Base-by-base conservation (phyloP, 2,888 invertebrate genomes). In the Lasioglossum calceatum region DNA sequence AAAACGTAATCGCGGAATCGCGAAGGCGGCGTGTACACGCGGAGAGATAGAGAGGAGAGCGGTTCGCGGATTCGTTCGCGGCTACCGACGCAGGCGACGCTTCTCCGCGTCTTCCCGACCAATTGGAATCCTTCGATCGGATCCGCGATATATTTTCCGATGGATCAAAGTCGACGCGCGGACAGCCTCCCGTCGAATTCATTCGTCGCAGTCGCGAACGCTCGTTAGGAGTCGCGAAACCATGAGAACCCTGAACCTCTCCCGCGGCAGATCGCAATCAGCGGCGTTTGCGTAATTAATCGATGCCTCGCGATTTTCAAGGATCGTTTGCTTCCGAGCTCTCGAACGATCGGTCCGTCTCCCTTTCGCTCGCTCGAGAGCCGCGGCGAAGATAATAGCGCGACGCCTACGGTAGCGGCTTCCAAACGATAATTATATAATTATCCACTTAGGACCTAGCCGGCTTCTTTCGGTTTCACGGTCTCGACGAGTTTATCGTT, bases 361-460 rank as follows among this genome's bases (percentile, higher is more conserved):
- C 32, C 27, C 61, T 27, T 27, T 14, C 27, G 10, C 61, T 12
- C 61, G 27, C 61, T 5, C 61, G 27, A 14, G 61, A 27, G 27
- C 61, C 27, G 14, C 27, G 27, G 61, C 87, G 87, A 88, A 85
- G 85, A 90, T 89, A 88, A 78, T 92, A 91, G 92, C 89, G 71
- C 90, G 90, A 54, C 54, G 54, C 23, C 54, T 54, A n/a, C 54
- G 54, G 54, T 54, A 54, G 54, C 27, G 3, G 61, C 61, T 61
- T 32, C 27, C 27, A 16, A 61, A 61, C 32, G 12, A 61, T 61
- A 61, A 61, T 61, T 32, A 61, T 61, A 87, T 93, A 93, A 93
- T 93, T 93, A 93, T 93, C 93, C 93, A 93, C 91, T 93, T 93
- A 93, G 87, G 88, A 80, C 82, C 81, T n/a, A 75, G 44, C n/a